Evolutionary conservation across 2,888 invertebrate genomes (phyloP), one percentile per base, ranked within the genome.

Genomic region (Eupithecia pulchellata): DNA sequence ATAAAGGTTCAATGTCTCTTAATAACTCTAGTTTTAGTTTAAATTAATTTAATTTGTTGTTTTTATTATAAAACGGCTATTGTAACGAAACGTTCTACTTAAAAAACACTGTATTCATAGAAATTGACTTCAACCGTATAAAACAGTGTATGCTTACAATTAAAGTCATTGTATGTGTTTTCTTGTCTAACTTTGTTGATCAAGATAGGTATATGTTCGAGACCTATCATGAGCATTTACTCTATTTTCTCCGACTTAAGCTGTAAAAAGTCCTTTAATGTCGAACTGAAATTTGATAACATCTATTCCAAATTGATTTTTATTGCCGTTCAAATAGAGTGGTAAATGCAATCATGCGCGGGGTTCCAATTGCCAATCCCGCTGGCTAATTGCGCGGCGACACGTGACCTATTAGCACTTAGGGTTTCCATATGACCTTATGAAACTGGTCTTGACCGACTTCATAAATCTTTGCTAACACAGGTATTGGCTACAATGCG

Each of bases 371-470:
- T 80, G 74, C 69, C 73, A 77, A 79, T 80, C 73, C 76, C 74
- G 74, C 61, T 74, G 69, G 76, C 77, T 82, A 85, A 84, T 86
- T 81, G 81, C 79, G 68, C 75, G 72, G 72, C 65, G 75, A 71
- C 69, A 81, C 83, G 84, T 84, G 82, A 81, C 78, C 77, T 72
- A 80, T 79, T 81, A 81, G 70, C 58, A 25, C 25, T 34, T 61
- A 65, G 61, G 58, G 65, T 47, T 47, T 36, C 65, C 52, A 64
- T 25, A 32, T 11, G 17, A 29, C 29, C 34, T 11, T 1, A 61
- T 20, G 14, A 20, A 13, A 25, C 25, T 32, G 20, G 34, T 25
- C 60, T 58, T 29, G 25, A 57, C 57, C 14, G 8, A 6, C 14
- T 29, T 5, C 20, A 55, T 57, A 29, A 57, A 5, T 27, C 20